Percentiles rank a stretch among this genome's conserved stretches.
These are phyloP conservation scores for Lipophrys pholis DNA, from an alignment of 2,113 vertebrate species.

Conservation along the genomic window DNA sequence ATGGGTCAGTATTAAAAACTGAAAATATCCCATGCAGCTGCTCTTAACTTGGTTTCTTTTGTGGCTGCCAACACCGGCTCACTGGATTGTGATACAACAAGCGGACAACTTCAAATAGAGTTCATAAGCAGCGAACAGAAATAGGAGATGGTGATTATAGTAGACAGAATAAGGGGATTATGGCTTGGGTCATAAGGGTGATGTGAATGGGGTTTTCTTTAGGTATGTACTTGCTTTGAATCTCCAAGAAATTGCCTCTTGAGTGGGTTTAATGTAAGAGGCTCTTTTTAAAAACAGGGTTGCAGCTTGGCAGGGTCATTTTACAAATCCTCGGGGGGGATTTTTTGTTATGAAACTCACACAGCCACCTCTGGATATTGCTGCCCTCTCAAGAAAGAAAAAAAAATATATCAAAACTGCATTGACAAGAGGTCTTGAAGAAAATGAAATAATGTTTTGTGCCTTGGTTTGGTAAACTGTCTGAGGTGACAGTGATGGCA, in stretches of 20 bases:
- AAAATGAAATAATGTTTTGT: constrained; percentile 46
- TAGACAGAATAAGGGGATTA: constrained; percentile 27
- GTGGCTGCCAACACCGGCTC: not conserved
- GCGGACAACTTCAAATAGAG: constrained; percentile 3
- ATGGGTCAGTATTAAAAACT: not conserved
- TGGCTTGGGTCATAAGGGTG: constrained; percentile 15
- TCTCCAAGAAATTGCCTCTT: constrained; percentile 32
- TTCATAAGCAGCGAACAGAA: constrained; percentile 16
- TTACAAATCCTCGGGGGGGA: constrained; percentile 40
- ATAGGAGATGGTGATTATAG: constrained; percentile 11
- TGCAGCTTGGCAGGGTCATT: constrained; percentile 42
- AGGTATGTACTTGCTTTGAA: constrained; percentile 24
- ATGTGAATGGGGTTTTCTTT: constrained; percentile 32
- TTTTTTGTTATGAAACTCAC: constrained; percentile 40
- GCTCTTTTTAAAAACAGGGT: constrained; percentile 18
- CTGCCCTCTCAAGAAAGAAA: constrained; percentile 9
- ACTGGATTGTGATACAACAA: not conserved
- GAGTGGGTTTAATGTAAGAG: constrained; percentile 38
- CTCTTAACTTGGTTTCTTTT: no score
- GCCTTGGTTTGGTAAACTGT: constrained; percentile 29
- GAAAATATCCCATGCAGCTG: not conserved
- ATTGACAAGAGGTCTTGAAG: not conserved
- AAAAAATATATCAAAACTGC: not conserved
- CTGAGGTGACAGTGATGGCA: constrained; percentile 58
- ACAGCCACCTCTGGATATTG: constrained; percentile 30